phyloP scores from a whole-genome alignment of 2,113 vertebrate species.

The Channa argus region DNA sequence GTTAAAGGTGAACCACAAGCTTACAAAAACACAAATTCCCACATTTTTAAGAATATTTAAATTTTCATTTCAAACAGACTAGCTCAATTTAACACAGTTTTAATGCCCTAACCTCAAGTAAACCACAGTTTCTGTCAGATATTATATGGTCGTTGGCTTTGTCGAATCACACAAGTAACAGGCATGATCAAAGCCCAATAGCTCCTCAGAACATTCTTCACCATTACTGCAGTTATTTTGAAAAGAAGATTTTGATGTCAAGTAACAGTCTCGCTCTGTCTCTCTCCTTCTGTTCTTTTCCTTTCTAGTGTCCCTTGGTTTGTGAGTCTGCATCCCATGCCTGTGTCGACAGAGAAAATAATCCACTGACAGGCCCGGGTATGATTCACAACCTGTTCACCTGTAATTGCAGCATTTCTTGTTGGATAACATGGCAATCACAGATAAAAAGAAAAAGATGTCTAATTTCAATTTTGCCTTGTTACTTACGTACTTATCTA shows the following conservation, averaged over 20 bases:
- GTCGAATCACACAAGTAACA: not conserved
- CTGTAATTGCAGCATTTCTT: slow-evolving; percentile 17
- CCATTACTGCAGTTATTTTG: not conserved
- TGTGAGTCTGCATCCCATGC: slow-evolving; percentile 86
- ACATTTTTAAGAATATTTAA: too few species aligned
- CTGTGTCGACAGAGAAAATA: slow-evolving; percentile 84
- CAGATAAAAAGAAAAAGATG: not conserved
- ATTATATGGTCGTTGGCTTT: not conserved
- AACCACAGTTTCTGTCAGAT: slow-evolving; percentile 3
- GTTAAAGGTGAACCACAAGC: not conserved
- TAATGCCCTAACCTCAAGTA: not conserved
- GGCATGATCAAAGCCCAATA: not conserved
- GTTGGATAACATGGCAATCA: not conserved
- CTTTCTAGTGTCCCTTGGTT: slow-evolving; percentile 88
- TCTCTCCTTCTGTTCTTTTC: slow-evolving; percentile 29
- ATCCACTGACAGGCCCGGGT: slow-evolving; percentile 92
- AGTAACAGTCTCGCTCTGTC: slow-evolving; percentile 8
- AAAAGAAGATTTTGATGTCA: not conserved
- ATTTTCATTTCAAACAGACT: not conserved
- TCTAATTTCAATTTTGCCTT: not conserved
- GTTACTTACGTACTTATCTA: not conserved
- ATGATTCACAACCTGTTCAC: slow-evolving; percentile 46
- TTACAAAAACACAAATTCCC: too few species aligned
- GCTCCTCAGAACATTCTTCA: not conserved
- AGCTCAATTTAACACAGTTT: not conserved